Percentiles rank a stretch among this genome's conserved stretches.
These are phyloP conservation scores for Connochaetes taurinus DNA, from an alignment of 2,113 vertebrate genomes.

Conservation along the genomic window DNA sequence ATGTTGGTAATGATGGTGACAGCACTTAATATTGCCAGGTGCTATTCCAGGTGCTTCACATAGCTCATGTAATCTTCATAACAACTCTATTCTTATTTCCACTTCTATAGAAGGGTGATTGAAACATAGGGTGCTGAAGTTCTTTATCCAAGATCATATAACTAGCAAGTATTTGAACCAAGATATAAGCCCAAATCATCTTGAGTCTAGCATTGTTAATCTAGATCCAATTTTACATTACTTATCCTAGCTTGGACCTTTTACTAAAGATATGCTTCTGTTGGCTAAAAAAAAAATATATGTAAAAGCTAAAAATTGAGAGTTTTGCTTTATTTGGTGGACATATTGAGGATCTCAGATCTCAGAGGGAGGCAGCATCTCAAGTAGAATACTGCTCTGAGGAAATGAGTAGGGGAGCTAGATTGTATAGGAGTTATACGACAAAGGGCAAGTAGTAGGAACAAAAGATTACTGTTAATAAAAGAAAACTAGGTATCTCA, in stretches of 20 bases:
- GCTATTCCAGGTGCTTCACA: background rate
- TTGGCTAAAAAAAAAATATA: background rate
- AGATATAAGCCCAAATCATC: background rate
- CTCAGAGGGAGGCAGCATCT: background rate
- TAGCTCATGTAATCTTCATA: background rate
- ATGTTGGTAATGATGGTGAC: background rate
- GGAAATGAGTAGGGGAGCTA: background rate
- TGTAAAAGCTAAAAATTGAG: background rate
- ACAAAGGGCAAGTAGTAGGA: background rate
- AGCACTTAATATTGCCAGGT: background rate
- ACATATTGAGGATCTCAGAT: background rate
- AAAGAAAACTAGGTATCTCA: background rate
- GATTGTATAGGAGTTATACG: background rate
- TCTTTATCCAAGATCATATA: background rate
- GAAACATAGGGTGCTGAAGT: background rate
- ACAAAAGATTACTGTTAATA: background rate
- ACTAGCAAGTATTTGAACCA: background rate
- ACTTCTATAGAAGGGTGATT: background rate
- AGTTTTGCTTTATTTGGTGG: background rate
- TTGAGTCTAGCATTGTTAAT: background rate
- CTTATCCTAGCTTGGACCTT: background rate
- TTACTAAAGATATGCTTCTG: background rate
- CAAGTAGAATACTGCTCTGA: background rate
- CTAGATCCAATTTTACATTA: background rate
- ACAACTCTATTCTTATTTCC: background rate